These are phyloP conservation scores for Nomada ferruginata DNA, from an alignment of 2,888 invertebrate genomes.

Conservation along the genomic window DNA sequence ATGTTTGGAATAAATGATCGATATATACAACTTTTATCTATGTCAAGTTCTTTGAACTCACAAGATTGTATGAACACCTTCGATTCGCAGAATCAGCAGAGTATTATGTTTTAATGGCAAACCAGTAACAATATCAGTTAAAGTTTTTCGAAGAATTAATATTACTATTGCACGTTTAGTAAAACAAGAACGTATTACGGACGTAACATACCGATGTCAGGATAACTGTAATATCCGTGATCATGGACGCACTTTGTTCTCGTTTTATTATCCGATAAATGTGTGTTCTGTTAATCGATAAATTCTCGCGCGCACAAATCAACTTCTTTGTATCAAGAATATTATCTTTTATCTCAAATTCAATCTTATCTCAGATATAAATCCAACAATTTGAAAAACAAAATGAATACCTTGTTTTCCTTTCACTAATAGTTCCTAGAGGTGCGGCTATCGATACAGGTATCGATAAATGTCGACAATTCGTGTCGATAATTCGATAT, in stretches of 20 bases:
- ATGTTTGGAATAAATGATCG: background rate
- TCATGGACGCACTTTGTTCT: conserved; percentile 39
- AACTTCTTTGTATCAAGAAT: background rate
- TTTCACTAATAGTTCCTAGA: conserved; percentile 6
- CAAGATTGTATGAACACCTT: background rate
- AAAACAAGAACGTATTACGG: conserved; percentile 14
- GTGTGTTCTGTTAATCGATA: conserved; percentile 15
- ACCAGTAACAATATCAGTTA: background rate
- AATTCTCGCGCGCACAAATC: conserved; percentile 1
- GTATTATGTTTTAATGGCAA: conserved; percentile 3
- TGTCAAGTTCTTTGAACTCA: background rate
- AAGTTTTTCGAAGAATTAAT: background rate
- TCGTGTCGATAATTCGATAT: too few relatives aligned
- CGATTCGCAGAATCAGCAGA: background rate
- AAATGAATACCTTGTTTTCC: conserved; percentile 18
- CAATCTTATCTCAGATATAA: conserved; percentile 1
- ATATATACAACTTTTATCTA: background rate
- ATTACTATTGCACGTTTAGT: conserved; percentile 6
- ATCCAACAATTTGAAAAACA: background rate
- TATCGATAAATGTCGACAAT: too few relatives aligned
- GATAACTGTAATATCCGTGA: conserved; percentile 31
- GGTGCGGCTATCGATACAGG: too few relatives aligned
- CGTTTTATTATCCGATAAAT: conserved; percentile 22
- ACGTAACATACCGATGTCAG: conserved; percentile 50
- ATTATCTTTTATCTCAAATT: background rate